Base-by-base conservation (phyloP, 1,140 invertebrate species). In the Orchesella cincta region DNA sequence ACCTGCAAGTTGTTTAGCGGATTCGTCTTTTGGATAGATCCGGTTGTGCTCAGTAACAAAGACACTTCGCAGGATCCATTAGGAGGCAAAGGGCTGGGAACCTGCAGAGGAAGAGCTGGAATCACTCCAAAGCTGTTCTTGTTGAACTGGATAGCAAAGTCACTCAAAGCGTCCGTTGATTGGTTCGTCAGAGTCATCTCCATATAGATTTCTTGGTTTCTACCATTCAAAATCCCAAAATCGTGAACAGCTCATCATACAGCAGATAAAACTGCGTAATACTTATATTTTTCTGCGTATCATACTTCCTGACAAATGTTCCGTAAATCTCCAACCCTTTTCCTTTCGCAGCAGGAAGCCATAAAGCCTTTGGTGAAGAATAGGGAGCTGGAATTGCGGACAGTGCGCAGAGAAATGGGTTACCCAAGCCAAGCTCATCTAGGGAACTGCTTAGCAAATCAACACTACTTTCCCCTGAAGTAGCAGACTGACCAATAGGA, bases 291-390 rank as follows among this genome's bases (percentile, higher is more conserved):
- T 18, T 26, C 57, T 16, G 8, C 20, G 8, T 12, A 64, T 81
- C 84, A 80, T 85, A 89, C 88, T 88, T 90, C 71, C 97, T 89
- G 0, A 92, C 90, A 86, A 98, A 99, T n/a, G 95, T 96, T 75
- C 98, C 98, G 86, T 91, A 92, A 70, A 99, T 92, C 87, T 99
- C 97, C 76, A 99, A 87, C n/a, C 98, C 97, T 90, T 98, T 98
- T 64, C 96, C 97, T 85, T 97, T 96, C 79, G 94, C 92, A 18
- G 96, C 96, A 26, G 95, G 92, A 82, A 98, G 86, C 96, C 96
- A 99, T 71, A 93, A 91, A 82, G 93, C 90, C 87, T 96, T 96
- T 5, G 96, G 93, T 77, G 93, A 88, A 54, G 90, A 87, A 84
- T 92, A 93, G 39, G 90, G 86, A 0, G 91, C 87, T 29, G 90